Evolutionary conservation across 2,113 vertebrate genomes (phyloP).

Genomic region (Limnothrissa miodon): DNA sequence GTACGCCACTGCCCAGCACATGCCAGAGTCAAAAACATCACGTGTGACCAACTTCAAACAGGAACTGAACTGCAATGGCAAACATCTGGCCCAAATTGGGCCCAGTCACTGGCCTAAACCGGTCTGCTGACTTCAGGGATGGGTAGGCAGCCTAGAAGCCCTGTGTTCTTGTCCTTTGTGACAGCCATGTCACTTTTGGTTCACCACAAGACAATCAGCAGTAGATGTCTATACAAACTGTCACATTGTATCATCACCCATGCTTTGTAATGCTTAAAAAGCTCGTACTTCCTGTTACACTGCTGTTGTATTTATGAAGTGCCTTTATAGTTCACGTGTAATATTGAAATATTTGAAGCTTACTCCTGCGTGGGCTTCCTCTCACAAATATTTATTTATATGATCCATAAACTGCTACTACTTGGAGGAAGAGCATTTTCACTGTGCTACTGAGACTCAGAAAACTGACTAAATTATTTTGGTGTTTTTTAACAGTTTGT

Average conservation of each 20-base stretch:
- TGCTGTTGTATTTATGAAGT: neutral
- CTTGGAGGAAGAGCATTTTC: neutral
- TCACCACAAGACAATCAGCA: neutral
- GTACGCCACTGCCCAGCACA: neutral
- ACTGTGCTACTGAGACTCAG: neutral
- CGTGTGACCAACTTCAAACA: neutral
- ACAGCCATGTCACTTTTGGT: neutral
- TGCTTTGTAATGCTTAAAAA: neutral
- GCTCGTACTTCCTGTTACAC: neutral
- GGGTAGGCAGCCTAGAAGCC: no score
- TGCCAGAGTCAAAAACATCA: constrained; percentile 6
- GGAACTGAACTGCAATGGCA: neutral
- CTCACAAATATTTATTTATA: neutral
- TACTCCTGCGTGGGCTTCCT: neutral
- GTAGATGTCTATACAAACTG: neutral
- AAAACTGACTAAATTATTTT: neutral
- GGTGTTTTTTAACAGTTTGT: constrained; percentile 37
- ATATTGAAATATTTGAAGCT: neutral
- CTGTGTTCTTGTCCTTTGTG: neutral
- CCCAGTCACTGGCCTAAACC: no score
- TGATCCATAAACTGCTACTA: neutral
- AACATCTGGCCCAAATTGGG: no score
- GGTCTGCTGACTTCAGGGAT: no score
- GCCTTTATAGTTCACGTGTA: neutral
- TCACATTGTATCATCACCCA: neutral